phyloP scores from a whole-genome alignment of 2,888 invertebrate genomes.

The Galerucella calmariensis region DNA sequence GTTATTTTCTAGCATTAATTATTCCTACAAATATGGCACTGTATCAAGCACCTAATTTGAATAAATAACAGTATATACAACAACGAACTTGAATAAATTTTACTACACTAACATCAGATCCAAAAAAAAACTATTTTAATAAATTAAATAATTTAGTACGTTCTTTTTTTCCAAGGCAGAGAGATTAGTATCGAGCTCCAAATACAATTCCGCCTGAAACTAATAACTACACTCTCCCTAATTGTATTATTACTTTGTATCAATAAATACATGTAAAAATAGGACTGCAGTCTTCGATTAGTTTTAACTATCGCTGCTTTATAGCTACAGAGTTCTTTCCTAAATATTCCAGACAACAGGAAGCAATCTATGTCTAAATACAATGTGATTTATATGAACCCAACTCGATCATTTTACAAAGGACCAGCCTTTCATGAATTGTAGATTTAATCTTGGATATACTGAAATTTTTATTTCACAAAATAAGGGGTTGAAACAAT shows the following conservation, averaged over 20 bases:
- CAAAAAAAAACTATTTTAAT: conserved; percentile 1
- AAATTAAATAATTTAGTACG: background rate
- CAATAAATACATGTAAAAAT: background rate
- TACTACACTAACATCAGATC: background rate
- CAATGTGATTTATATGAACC: background rate
- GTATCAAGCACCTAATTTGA: conserved; percentile 4
- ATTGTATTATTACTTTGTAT: conserved; percentile 5
- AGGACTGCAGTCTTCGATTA: background rate
- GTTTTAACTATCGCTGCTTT: conserved; percentile 6
- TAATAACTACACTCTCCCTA: background rate
- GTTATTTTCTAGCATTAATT: background rate
- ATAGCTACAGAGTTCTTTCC: conserved; percentile 8
- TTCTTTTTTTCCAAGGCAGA: background rate
- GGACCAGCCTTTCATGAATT: too few species aligned
- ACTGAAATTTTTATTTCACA: too few species aligned
- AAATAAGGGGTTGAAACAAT: too few species aligned
- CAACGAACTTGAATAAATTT: background rate
- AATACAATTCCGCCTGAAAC: background rate
- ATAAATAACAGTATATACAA: conserved; percentile 1
- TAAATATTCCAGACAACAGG: conserved; percentile 12
- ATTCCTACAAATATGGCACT: conserved; percentile 10
- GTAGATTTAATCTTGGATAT: too few species aligned
- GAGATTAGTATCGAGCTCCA: conserved; percentile 8
- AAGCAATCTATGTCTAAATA: background rate
- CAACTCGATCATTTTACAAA: too few species aligned